phyloP scores from a whole-genome alignment of 1,140 invertebrate genomes.

The Holcopasites calliopsidis region DNA sequence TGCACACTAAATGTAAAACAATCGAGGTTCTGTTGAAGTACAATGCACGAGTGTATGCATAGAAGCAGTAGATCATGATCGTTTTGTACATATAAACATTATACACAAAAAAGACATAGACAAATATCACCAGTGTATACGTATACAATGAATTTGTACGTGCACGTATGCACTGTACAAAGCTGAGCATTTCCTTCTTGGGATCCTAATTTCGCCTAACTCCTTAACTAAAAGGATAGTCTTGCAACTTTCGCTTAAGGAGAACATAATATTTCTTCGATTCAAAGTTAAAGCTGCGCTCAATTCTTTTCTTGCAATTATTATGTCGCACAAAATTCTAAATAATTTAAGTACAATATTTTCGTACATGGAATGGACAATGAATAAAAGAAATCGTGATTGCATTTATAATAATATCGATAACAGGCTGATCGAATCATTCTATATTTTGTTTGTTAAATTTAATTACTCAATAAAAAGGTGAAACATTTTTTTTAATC shows the following conservation, averaged over 20 bases:
- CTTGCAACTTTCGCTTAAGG: slow-evolving; percentile 3
- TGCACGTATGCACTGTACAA: slow-evolving; percentile 25
- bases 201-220: slow-evolving; percentile 13
- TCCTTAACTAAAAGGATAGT: slow-evolving; percentile 1
- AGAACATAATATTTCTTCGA: too few species aligned
- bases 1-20: slow-evolving; percentile 25
- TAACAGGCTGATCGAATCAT: neutral
- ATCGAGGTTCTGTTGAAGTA: slow-evolving; percentile 12
- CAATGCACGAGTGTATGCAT: slow-evolving; percentile 13
- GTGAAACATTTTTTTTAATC: neutral
- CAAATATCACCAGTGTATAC: slow-evolving; percentile 30
- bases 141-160: slow-evolving; percentile 16
- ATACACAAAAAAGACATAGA: slow-evolving; percentile 31
- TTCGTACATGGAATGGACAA: neutral
- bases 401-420: neutral
- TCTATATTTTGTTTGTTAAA: too few species aligned
- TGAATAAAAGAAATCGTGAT: neutral
- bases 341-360: neutral
- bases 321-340: too few species aligned
- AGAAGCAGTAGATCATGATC: slow-evolving; percentile 27
- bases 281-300: neutral
- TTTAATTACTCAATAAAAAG: neutral
- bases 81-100: slow-evolving; percentile 18
- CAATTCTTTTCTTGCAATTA: too few species aligned
- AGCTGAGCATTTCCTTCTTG: slow-evolving; percentile 32